These are phyloP conservation scores for Xylocopa sonorina DNA, from an alignment of 1,140 invertebrate genomes.

Conservation along the genomic window DNA sequence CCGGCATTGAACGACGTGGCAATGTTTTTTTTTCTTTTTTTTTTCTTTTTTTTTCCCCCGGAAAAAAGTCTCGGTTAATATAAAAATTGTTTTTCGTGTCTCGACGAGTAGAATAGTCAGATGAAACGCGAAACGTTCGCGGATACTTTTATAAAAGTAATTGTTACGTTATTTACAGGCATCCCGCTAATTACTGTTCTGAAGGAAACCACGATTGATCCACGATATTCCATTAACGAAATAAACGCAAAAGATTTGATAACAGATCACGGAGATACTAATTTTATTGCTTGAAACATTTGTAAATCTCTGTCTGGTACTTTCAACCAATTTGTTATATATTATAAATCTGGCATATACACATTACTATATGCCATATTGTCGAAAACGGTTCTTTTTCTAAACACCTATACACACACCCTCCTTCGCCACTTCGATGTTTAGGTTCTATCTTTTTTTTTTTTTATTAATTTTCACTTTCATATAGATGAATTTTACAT, in stretches of 20 bases:
- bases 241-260: slow-evolving; percentile 59
- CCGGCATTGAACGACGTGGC: neutral
- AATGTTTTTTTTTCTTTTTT: too few relatives aligned
- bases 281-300: slow-evolving; percentile 51
- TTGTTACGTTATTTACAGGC: slow-evolving; percentile 54
- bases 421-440: slow-evolving; percentile 60
- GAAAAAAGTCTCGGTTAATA: slow-evolving; percentile 48
- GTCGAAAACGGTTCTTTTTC: slow-evolving; percentile 52
- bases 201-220: slow-evolving; percentile 42
- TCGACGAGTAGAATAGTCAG: slow-evolving; percentile 42
- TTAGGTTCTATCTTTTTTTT: slow-evolving; percentile 64
- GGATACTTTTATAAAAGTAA: slow-evolving; percentile 63
- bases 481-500: slow-evolving; percentile 79
- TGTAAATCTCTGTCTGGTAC: slow-evolving; percentile 63
- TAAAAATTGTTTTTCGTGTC: slow-evolving; percentile 48
- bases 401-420: slow-evolving; percentile 51
- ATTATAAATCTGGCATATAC: slow-evolving; percentile 62
- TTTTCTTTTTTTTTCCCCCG: too few relatives aligned
- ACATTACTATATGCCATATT: slow-evolving; percentile 65
- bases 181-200: slow-evolving; percentile 54
- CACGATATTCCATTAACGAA: slow-evolving; percentile 41
- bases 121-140: slow-evolving; percentile 48
- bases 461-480: slow-evolving; percentile 81
- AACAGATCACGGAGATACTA: slow-evolving; percentile 48
- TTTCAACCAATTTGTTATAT: slow-evolving; percentile 62